These are phyloP conservation scores for Callionymus lyra DNA, from an alignment of 2,113 vertebrate genomes.

Conservation along the genomic window DNA sequence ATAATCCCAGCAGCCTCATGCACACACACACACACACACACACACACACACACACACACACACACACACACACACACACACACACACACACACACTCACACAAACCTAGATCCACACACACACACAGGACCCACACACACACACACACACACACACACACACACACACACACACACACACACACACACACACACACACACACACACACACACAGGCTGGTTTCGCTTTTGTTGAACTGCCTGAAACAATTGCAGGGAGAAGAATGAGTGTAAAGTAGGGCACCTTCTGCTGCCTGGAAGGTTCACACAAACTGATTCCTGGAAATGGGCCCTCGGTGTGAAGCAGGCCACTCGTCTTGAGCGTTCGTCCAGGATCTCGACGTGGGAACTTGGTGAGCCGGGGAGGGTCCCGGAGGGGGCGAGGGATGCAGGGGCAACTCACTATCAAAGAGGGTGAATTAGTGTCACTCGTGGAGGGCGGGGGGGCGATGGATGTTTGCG, in stretches of 20 bases:
- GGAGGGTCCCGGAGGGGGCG: constrained; percentile 13
- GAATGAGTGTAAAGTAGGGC: constrained; percentile 67
- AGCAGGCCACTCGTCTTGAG: constrained; percentile 38
- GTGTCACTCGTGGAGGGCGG: constrained; percentile 25
- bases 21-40: constrained; percentile 45
- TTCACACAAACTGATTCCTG: constrained; percentile 58
- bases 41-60: constrained; percentile 23
- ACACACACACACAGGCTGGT: constrained; percentile 44
- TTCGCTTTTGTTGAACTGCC: constrained; percentile 45
- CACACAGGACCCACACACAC: constrained; percentile 35
- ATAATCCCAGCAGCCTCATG: constrained; percentile 58
- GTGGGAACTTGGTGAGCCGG: constrained; percentile 48
- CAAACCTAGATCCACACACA: no score
- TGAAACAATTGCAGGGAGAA: constrained; percentile 57
- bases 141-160: constrained; percentile 52
- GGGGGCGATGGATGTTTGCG: constrained; percentile 45
- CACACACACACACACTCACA: constrained; percentile 23
- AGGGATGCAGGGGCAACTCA: constrained; percentile 7
- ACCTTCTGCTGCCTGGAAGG: constrained; percentile 60
- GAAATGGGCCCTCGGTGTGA: constrained; percentile 43
- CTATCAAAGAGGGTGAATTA: constrained; percentile 9
- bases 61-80: no score
- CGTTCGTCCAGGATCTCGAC: constrained; percentile 17
- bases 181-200: constrained; percentile 25
- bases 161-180: constrained; percentile 52